Conservation (phyloP, 64 coral and sea anemone species). For the Montipora cactus region DNA sequence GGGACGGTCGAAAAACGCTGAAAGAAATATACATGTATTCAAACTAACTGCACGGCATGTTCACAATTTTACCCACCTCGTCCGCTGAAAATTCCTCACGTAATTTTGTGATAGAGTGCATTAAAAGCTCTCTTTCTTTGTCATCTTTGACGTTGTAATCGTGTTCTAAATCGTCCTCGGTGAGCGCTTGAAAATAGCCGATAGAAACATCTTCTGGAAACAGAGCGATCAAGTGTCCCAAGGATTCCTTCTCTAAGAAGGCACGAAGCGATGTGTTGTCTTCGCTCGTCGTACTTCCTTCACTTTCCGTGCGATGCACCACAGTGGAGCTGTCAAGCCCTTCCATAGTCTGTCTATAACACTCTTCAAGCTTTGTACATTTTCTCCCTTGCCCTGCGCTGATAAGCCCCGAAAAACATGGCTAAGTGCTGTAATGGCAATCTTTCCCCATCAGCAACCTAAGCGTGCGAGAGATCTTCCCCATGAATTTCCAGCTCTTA, state of each 20-base stretch:
- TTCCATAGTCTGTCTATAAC: constrained; percentile 1
- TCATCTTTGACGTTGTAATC: constrained; percentile 79
- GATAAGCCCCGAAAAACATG: background rate
- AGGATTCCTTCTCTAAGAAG: constrained; percentile 76
- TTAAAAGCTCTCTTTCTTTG: constrained; percentile 71
- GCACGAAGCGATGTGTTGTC: constrained; percentile 72
- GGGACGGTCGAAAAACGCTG: background rate
- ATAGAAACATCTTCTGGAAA: constrained; percentile 76
- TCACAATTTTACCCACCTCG: constrained; percentile 40
- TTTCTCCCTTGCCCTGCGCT: background rate
- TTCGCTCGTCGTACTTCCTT: constrained; percentile 70
- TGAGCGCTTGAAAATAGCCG: constrained; percentile 68
- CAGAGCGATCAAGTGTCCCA: constrained; percentile 60
- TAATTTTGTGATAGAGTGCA: constrained; percentile 71
- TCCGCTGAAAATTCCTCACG: constrained; percentile 78
- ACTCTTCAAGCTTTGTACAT: background rate
- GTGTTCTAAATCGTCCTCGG: constrained; percentile 91
- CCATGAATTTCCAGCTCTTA: background rate
- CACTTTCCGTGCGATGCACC: constrained; percentile 45
- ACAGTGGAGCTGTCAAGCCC: background rate
- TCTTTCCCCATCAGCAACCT: background rate
- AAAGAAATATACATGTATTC: too few relatives aligned
- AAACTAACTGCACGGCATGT: background rate
- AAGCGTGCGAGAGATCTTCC: background rate
- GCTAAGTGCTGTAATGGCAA: background rate